A percentile compares a stretch with the other conserved stretches of the same genome.
Conservation (phyloP, 2,888 invertebrate genomes). For the Reticulitermes lucifugus region DNA sequence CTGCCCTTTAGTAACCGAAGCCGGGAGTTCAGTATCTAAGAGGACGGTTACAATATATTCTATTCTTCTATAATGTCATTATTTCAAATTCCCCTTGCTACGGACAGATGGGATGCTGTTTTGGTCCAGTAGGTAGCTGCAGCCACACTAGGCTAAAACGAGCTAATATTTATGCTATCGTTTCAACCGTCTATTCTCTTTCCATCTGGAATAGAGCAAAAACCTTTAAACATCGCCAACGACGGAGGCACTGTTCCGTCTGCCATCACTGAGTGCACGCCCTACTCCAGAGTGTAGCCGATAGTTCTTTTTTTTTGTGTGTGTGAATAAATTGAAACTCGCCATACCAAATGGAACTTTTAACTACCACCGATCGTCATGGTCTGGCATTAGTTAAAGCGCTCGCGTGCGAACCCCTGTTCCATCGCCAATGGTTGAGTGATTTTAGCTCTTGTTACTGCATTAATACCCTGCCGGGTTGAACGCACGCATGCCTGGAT, state of each 20-base stretch:
- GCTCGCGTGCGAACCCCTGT: neutral
- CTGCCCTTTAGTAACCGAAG: too few species aligned
- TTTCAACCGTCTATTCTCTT: neutral
- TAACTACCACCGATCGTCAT: neutral
- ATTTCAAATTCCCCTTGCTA: neutral
- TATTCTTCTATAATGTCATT: neutral
- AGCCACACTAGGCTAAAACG: neutral
- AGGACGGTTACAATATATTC: too few species aligned
- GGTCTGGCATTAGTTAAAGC: neutral
- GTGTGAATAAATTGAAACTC: neutral
- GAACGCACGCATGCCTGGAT: slow-evolving; percentile 19
- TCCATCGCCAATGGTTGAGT: slow-evolving; percentile 16
- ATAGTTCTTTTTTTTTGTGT: neutral
- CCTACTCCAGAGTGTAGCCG: neutral
- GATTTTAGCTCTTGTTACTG: slow-evolving; percentile 34
- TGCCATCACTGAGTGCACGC: neutral
- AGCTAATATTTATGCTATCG: neutral
- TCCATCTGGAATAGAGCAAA: neutral
- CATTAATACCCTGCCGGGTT: slow-evolving; percentile 18
- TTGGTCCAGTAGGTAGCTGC: neutral
- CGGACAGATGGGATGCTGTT: neutral
- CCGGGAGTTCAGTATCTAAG: too few species aligned
- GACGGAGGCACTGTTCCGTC: neutral
- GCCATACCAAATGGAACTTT: neutral
- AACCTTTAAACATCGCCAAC: neutral